phyloP scores from a whole-genome alignment of 2,888 invertebrate species.

The Macrophya alboannulata region DNA sequence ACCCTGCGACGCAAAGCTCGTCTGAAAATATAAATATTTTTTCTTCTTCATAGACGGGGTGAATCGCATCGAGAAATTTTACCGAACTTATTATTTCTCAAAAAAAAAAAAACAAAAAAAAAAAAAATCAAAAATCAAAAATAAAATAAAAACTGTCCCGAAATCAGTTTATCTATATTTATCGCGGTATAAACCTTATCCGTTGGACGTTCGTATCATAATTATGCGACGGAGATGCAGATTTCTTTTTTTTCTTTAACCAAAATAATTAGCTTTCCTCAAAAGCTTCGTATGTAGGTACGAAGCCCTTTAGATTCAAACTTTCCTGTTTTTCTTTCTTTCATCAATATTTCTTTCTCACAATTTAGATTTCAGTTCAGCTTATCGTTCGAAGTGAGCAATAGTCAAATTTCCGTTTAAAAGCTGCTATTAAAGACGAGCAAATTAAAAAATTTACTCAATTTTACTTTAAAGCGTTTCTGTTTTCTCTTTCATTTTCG shows the following conservation, averaged over 20 bases:
- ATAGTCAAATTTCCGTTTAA: not conserved
- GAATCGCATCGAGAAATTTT: not conserved
- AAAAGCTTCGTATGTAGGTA: slow-evolving; percentile 4
- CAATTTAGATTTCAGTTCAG: not conserved
- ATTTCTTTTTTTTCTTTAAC: no score
- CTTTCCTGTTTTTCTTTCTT: not conserved
- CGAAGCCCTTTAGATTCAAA: not conserved
- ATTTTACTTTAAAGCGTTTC: not conserved
- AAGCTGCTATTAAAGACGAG: not conserved
- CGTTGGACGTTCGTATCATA: not conserved
- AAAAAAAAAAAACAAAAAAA: not conserved
- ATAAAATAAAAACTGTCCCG: not conserved
- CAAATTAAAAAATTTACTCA: not conserved
- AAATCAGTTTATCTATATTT: not conserved
- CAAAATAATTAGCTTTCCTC: not conserved
- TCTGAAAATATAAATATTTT: not conserved
- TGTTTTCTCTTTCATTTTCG: not conserved
- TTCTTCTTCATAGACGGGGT: slow-evolving; percentile 17
- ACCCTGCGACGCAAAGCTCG: slow-evolving; percentile 19
- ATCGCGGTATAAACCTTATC: not conserved
- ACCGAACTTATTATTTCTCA: not conserved
- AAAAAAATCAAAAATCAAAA: no score
- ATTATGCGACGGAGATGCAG: not conserved
- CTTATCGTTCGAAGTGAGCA: not conserved
- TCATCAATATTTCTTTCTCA: not conserved